phyloP scores from a whole-genome alignment of 2,888 invertebrate genomes.

The Aproaerema taeniolella region DNA sequence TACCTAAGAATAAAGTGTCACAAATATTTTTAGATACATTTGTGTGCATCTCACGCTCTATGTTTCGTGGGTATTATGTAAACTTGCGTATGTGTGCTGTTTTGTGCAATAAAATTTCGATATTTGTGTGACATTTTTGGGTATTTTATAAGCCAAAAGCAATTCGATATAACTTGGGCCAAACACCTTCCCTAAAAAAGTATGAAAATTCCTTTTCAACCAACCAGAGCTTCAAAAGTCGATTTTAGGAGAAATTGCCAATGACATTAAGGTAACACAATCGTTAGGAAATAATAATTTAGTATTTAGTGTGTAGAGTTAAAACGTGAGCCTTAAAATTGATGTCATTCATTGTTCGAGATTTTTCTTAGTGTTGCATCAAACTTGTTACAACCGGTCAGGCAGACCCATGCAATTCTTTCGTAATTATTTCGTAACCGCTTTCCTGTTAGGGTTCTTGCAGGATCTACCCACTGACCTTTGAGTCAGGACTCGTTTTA shows the following conservation, averaged over 20 bases:
- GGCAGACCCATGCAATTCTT: slow-evolving; percentile 14
- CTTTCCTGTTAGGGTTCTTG: slow-evolving; percentile 5
- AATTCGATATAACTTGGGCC: not conserved
- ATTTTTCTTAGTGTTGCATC: slow-evolving; percentile 19
- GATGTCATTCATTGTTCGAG: slow-evolving; percentile 16
- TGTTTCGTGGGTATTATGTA: too few species aligned
- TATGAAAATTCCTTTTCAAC: too few species aligned
- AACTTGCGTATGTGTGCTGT: too few species aligned
- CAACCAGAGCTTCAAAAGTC: slow-evolving; percentile 56
- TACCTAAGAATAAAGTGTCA: too few species aligned
- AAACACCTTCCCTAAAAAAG: too few species aligned
- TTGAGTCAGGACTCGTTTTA: slow-evolving; percentile 27
- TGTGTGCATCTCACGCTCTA: too few species aligned
- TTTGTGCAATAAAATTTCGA: too few species aligned
- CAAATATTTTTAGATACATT: too few species aligned
- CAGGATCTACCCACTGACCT: not conserved
- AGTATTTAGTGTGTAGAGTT: slow-evolving; percentile 11
- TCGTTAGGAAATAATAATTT: slow-evolving; percentile 5
- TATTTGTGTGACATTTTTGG: not conserved
- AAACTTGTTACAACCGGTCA: slow-evolving; percentile 19
- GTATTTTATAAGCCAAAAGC: not conserved
- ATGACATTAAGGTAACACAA: slow-evolving; percentile 25
- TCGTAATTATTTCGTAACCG: slow-evolving; percentile 22
- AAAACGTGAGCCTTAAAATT: slow-evolving; percentile 12
- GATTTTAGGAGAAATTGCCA: slow-evolving; percentile 53